Evolutionary conservation across 2,888 invertebrate species (phyloP).

Genomic region (Phyllotreta cruciferae): DNA sequence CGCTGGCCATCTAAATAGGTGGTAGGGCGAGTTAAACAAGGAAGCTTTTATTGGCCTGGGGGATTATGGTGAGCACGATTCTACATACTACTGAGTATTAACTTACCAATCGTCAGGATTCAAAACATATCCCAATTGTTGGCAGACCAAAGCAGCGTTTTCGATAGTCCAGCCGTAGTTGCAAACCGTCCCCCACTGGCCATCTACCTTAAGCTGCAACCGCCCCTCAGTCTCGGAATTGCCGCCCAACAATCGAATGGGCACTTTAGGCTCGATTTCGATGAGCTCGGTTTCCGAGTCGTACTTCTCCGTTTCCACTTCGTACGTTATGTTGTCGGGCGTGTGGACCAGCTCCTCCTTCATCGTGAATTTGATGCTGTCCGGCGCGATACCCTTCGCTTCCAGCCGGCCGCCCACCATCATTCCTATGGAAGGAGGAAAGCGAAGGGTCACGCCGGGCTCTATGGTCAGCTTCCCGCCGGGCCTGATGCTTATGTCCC

Average conservation of each 20-base stretch:
- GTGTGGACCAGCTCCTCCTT: constrained; percentile 76
- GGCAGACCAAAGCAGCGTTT: constrained; percentile 92
- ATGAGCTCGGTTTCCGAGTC: constrained; percentile 67
- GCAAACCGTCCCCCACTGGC: constrained; percentile 97
- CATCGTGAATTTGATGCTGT: constrained; percentile 80
- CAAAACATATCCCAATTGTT: constrained; percentile 90
- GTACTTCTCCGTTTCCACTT: constrained; percentile 60
- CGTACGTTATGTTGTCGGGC: constrained; percentile 69
- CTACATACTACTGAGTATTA: too few relatives aligned
- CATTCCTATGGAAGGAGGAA: constrained; percentile 93
- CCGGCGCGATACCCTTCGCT: constrained; percentile 79
- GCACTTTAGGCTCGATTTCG: constrained; percentile 69
- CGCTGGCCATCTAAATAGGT: too few relatives aligned
- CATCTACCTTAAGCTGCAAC: constrained; percentile 81
- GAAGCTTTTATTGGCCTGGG: too few relatives aligned
- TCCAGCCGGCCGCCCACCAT: constrained; percentile 94
- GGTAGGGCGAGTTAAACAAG: too few relatives aligned
- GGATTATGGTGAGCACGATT: too few relatives aligned
- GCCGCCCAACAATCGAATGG: constrained; percentile 84
- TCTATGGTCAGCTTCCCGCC: constrained; percentile 90
- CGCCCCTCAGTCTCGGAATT: constrained; percentile 84
- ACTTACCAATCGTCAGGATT: constrained; percentile 87
- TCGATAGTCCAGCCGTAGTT: constrained; percentile 94
- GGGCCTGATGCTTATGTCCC: constrained; percentile 93
- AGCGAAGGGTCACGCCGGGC: constrained; percentile 87